Evolutionary conservation across 2,888 invertebrate species (phyloP).

Genomic region (Homarus gammarus): DNA sequence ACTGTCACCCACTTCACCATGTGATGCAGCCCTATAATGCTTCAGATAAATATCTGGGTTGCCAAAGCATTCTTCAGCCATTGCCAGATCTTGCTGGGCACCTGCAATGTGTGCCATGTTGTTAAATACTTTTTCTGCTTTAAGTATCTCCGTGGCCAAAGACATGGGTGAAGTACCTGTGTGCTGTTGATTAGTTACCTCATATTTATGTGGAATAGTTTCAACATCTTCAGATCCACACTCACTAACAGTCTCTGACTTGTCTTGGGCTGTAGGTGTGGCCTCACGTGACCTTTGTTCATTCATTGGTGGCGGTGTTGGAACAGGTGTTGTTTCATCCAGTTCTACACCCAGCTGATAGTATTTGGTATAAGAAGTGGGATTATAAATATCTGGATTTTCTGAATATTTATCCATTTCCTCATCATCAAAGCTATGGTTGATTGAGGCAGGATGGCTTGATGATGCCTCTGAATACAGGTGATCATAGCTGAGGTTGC

Average conservation of each 20-base stretch:
- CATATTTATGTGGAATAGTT: constrained; percentile 62
- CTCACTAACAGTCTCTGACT: constrained; percentile 51
- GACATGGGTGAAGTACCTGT: constrained; percentile 61
- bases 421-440: constrained; percentile 64
- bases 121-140: constrained; percentile 65
- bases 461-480: constrained; percentile 69
- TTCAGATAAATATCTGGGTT: constrained; percentile 62
- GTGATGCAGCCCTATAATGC: constrained; percentile 39
- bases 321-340: constrained; percentile 59
- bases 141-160: constrained; percentile 69
- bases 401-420: constrained; percentile 49
- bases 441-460: constrained; percentile 58
- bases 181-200: constrained; percentile 28
- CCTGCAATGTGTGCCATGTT: constrained; percentile 69
- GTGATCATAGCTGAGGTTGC: constrained; percentile 67
- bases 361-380: constrained; percentile 72
- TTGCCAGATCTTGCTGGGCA: constrained; percentile 32
- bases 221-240: constrained; percentile 70
- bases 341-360: constrained; percentile 70
- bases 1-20: constrained; percentile 57
- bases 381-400: constrained; percentile 65
- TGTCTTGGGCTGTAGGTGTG: constrained; percentile 25
- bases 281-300: constrained; percentile 5
- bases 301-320: constrained; percentile 19
- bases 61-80: constrained; percentile 32